Conservation (phyloP, 2,113 vertebrate genomes). For the Panthera leo region DNA sequence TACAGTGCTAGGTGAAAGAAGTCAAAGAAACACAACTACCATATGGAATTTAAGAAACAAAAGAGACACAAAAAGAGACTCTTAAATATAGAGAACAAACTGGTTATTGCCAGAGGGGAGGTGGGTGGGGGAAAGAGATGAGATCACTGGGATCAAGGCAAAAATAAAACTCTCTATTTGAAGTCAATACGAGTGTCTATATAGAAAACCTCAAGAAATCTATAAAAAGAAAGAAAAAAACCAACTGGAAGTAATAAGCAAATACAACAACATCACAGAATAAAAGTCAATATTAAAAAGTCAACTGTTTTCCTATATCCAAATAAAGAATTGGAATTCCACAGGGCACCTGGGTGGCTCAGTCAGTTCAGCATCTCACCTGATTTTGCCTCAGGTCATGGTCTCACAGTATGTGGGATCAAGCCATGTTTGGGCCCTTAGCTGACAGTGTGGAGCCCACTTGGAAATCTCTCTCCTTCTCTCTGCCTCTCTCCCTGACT, state of each 20-base stretch:
- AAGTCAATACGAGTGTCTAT: neutral
- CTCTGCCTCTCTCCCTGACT: too few species aligned
- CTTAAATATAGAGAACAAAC: neutral
- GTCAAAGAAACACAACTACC: neutral
- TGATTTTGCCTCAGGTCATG: too few species aligned
- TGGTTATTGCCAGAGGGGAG: neutral
- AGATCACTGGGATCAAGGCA: neutral
- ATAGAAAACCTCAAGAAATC: neutral
- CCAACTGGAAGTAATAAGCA: neutral
- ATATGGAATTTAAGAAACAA: neutral
- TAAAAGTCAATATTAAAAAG: neutral
- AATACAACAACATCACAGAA: neutral
- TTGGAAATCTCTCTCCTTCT: too few species aligned
- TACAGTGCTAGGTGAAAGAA: neutral
- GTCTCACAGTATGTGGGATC: too few species aligned
- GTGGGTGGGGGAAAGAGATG: neutral
- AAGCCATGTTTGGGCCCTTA: too few species aligned
- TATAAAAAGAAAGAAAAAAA: neutral
- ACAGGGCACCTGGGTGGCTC: too few species aligned
- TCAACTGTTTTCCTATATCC: neutral
- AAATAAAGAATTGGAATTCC: neutral
- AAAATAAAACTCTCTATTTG: neutral
- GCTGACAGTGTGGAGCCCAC: too few species aligned
- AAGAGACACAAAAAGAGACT: neutral
- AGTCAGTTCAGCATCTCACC: too few species aligned